phyloP scores from a whole-genome alignment of 2,888 invertebrate species.

The Dione juno region DNA sequence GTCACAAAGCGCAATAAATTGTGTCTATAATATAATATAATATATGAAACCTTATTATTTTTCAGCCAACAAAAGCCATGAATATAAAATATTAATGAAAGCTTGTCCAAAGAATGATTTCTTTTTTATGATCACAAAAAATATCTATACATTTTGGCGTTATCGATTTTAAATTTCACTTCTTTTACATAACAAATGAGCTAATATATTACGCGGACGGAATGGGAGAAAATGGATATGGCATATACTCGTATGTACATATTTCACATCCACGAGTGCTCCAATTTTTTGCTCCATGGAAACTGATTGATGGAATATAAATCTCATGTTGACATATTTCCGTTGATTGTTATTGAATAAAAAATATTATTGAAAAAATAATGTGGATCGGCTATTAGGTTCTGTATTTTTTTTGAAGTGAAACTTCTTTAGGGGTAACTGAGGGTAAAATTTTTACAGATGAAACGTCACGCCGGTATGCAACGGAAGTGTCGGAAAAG shows the following conservation, averaged over 20 bases:
- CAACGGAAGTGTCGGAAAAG: too few species aligned
- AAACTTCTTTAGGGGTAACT: too few species aligned
- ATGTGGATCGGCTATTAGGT: not conserved
- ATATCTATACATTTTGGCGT: not conserved
- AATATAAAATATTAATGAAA: not conserved
- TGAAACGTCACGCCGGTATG: too few species aligned
- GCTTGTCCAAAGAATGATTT: not conserved
- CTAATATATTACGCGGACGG: slow-evolving; percentile 15
- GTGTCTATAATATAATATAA: too few species aligned
- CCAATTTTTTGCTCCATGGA: slow-evolving; percentile 17
- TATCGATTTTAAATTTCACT: slow-evolving; percentile 12
- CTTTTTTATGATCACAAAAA: not conserved
- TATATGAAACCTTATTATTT: not conserved
- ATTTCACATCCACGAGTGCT: slow-evolving; percentile 6
- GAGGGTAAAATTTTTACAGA: too few species aligned
- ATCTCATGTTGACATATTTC: slow-evolving; percentile 25
- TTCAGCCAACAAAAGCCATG: not conserved
- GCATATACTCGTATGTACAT: slow-evolving; percentile 3
- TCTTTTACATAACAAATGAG: slow-evolving; percentile 5
- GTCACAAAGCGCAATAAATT: too few species aligned
- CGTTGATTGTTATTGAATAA: slow-evolving; percentile 3
- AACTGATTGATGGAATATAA: slow-evolving; percentile 25
- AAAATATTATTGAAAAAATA: not conserved
- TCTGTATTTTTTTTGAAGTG: too few species aligned
- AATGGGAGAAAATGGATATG: not conserved